phyloP scores from a whole-genome alignment of 2,797 vertebrate genomes.

The Chiloscyllium punctatum region DNA sequence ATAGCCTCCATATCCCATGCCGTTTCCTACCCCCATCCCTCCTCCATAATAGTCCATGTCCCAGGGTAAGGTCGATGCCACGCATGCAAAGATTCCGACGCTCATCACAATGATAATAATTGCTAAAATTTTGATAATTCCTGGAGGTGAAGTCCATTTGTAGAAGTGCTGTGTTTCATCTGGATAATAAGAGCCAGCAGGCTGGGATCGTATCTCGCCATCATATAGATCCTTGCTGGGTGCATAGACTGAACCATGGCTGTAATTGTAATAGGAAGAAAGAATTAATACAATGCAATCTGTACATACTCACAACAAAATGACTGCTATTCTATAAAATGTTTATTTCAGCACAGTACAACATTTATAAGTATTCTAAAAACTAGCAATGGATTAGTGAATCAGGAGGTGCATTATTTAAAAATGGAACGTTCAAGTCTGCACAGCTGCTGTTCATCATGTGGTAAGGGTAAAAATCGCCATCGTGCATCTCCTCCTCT shows the following conservation, averaged over 20 bases:
- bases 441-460: background rate
- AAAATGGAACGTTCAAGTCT: background rate
- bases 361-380: background rate
- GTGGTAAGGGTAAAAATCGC: too few relatives aligned
- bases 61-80: slow-evolving; percentile 81
- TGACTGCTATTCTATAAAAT: too few relatives aligned
- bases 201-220: slow-evolving; percentile 56
- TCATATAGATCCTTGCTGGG: slow-evolving; percentile 62
- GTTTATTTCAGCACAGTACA: background rate
- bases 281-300: background rate
- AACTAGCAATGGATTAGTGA: background rate
- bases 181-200: slow-evolving; percentile 67
- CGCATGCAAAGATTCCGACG: slow-evolving; percentile 78
- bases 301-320: background rate
- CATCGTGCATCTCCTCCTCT: too few relatives aligned
- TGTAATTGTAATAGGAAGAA: slow-evolving; percentile 35
- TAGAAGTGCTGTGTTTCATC: slow-evolving; percentile 73
- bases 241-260: slow-evolving; percentile 54
- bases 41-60: slow-evolving; percentile 64
- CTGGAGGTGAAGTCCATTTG: slow-evolving; percentile 78
- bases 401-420: background rate
- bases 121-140: slow-evolving; percentile 79
- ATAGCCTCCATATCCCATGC: slow-evolving; percentile 54
- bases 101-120: slow-evolving; percentile 80
- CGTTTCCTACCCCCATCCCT: slow-evolving; percentile 42